Percentiles rank a stretch among this genome's conserved stretches.
phyloP scores from a whole-genome alignment of 2,888 invertebrate species.

The Synergus gifuensis region DNA sequence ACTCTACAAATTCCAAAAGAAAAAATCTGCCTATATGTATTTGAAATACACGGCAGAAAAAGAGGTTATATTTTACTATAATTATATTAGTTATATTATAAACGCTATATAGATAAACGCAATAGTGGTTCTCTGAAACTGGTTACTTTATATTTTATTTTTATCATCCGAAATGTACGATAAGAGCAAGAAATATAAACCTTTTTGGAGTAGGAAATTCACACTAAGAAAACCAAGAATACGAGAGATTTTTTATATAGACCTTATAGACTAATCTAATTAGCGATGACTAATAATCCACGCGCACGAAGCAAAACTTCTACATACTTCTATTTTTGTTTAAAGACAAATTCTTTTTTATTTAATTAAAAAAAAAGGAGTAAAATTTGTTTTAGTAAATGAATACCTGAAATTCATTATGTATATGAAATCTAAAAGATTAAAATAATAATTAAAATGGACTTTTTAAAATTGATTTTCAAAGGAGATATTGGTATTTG shows the following conservation, averaged over 20 bases:
- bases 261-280: neutral
- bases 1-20: neutral
- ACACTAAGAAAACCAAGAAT: too few relatives aligned
- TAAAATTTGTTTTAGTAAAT: neutral
- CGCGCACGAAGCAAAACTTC: neutral
- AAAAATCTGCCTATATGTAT: neutral
- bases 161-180: neutral
- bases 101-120: neutral
- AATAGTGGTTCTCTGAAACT: neutral
- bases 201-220: neutral
- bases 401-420: neutral
- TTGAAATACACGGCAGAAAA: neutral
- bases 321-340: neutral
- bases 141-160: neutral
- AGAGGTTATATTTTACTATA: constrained; percentile 29
- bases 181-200: neutral
- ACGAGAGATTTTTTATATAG: neutral
- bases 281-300: neutral
- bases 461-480: neutral
- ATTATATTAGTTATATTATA: neutral
- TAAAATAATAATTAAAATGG: neutral
- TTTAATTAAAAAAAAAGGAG: neutral
- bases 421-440: neutral
- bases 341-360: neutral
- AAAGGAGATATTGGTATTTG: neutral